Evolutionary conservation across 53 echinoderm and acorn worm genomes (phyloP).

Genomic region (Patiria pectinifera): DNA sequence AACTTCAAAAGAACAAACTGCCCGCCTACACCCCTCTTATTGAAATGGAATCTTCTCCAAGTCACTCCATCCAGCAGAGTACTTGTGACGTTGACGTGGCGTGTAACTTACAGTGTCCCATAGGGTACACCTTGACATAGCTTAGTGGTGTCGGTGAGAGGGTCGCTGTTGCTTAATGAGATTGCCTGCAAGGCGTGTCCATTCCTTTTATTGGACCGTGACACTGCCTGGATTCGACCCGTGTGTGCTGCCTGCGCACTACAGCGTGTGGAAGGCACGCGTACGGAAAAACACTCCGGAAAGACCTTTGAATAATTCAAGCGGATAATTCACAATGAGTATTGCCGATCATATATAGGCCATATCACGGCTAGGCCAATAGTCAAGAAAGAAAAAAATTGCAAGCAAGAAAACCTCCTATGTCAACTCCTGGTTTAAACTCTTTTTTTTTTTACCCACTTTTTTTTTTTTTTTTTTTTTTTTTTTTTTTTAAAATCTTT

Average conservation of each 20-base stretch:
- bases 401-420: neutral
- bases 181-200: slow-evolving; percentile 48
- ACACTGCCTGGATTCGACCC: neutral
- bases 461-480: too few relatives aligned
- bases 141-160: slow-evolving; percentile 5
- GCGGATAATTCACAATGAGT: neutral
- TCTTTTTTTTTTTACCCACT: neutral
- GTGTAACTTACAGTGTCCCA: slow-evolving; percentile 26
- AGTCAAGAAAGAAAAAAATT: neutral
- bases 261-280: slow-evolving; percentile 9
- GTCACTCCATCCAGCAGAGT: neutral
- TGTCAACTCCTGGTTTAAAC: neutral
- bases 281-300: slow-evolving; percentile 1
- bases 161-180: slow-evolving; percentile 35
- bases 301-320: slow-evolving; percentile 13
- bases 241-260: neutral
- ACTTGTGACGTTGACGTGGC: neutral
- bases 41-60: neutral
- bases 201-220: slow-evolving; percentile 29
- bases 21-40: neutral
- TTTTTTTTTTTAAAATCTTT: too few relatives aligned
- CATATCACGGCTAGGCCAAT: neutral
- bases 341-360: neutral
- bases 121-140: slow-evolving; percentile 42
- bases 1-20: neutral